Evolutionary conservation across 2,113 vertebrate species (phyloP), one percentile per base, ranked within the genome.

Genomic region (Serinus canaria): DNA sequence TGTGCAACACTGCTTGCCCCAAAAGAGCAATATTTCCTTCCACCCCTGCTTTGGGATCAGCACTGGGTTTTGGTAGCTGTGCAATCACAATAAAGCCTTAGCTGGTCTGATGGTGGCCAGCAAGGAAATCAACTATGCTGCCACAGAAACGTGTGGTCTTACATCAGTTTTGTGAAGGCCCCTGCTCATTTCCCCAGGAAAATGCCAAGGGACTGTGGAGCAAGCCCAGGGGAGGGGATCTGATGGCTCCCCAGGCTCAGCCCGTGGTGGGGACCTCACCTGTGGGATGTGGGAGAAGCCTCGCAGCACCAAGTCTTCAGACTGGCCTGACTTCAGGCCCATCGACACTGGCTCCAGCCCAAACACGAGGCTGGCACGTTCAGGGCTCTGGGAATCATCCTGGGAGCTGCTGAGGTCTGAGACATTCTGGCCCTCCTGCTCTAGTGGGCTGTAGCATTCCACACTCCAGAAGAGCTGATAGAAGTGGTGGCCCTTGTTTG

Each of bases 311-410:
- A 99, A 92, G 58, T 98, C 94, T 14, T 90, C 70, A 0, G 98
- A 98, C 82, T 97, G 94, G 33, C 98, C 98, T 0, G 98, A 98
- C 74, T 89, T 44, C 60, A 99, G 97, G 72, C 98, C 97, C 92
- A 98, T 96, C 20, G 94, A 91, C 60, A 31, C 5, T 0, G 99
- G 99, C 14, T 62, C 90, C 72, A 99, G 92, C 84, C 80, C 97
- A 92, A 99, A 99, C 15, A 98, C 76, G 0, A 98, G 98, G 20
- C 9, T 37, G 11, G 67, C 53, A 30, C 52, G 31, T 41, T 67
- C 31, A 4, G 31, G 27, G 3, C 55, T 21, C 2, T 25, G 9
- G 9, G 68, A 46, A 31, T 69, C 59, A 35, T 3, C 31, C 39
- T 93, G 96, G 25, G 39, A 15, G 9, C 13, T 31, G 25, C n/a